Conservation (phyloP, 2,797 vertebrate genomes). For the Mus minutoides region DNA sequence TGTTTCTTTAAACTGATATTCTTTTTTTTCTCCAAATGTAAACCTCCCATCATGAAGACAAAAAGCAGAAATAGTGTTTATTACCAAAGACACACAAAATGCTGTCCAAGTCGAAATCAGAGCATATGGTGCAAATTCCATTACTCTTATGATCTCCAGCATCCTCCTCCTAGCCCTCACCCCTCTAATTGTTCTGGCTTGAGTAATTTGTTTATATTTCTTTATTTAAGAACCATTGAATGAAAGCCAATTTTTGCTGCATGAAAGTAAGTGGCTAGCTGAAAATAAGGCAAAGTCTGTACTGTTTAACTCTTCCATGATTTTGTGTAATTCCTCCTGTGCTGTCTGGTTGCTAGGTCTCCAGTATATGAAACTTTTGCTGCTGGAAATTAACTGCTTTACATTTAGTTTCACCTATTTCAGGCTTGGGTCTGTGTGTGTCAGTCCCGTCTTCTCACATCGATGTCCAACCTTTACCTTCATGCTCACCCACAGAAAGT, state of each 20-base stretch:
- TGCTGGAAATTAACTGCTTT: constrained; percentile 9
- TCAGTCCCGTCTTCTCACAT: not conserved
- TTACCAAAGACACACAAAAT: constrained; percentile 73
- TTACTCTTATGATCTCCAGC: not conserved
- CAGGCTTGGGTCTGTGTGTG: not conserved
- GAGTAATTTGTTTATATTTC: constrained; percentile 47
- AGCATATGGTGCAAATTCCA: constrained; percentile 69
- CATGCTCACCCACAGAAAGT: not conserved
- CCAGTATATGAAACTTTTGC: not conserved
- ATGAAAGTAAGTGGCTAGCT: not conserved
- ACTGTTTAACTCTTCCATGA: not conserved
- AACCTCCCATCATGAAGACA: constrained; percentile 78
- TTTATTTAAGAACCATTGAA: constrained; percentile 36
- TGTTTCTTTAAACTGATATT: constrained; percentile 71
- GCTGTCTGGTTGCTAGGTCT: not conserved
- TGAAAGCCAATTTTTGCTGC: constrained; percentile 53
- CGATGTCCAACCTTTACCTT: not conserved
- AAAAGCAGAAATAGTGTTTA: constrained; percentile 81
- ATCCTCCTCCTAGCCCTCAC: not conserved
- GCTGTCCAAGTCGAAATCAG: constrained; percentile 69
- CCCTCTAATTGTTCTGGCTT: constrained; percentile 36
- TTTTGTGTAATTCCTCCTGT: not conserved
- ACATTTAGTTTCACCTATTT: not conserved
- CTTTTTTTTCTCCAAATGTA: constrained; percentile 56
- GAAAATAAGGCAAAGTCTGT: constrained; percentile 25